Evolutionary conservation across 2,888 invertebrate species (phyloP).

Genomic region (Cephus rjabovi): DNA sequence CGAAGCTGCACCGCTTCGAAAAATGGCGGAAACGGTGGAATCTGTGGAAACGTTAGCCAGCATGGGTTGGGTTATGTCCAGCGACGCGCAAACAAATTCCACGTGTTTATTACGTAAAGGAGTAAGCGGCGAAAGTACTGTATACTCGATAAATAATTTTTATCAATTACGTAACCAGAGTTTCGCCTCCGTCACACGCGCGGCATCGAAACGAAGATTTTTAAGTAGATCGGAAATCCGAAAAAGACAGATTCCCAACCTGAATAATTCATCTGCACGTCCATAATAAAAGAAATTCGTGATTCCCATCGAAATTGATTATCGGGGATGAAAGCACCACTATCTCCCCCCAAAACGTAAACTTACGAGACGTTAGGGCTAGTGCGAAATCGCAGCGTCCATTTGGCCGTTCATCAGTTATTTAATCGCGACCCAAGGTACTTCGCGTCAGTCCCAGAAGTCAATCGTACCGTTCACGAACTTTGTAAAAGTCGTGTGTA

Average conservation of each 20-base stretch:
- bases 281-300: slow-evolving; percentile 33
- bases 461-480: neutral
- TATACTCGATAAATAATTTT: neutral
- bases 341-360: neutral
- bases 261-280: neutral
- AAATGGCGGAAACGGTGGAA: neutral
- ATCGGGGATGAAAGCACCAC: neutral
- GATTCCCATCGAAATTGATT: slow-evolving; percentile 21
- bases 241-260: slow-evolving; percentile 2
- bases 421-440: slow-evolving; percentile 38
- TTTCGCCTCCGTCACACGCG: neutral
- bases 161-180: neutral
- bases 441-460: neutral
- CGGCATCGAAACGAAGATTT: too few species aligned
- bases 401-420: slow-evolving; percentile 51
- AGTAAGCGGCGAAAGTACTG: neutral
- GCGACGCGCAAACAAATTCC: neutral
- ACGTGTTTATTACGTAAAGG: neutral
- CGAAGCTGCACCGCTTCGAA: slow-evolving; percentile 28
- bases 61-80: neutral
- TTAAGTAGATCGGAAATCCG: slow-evolving; percentile 13
- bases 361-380: neutral
- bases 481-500: neutral
- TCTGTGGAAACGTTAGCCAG: neutral
- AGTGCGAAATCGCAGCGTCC: slow-evolving; percentile 45